These are phyloP conservation scores for Psophia crepitans DNA, from an alignment of 2,113 vertebrate species.

Conservation along the genomic window DNA sequence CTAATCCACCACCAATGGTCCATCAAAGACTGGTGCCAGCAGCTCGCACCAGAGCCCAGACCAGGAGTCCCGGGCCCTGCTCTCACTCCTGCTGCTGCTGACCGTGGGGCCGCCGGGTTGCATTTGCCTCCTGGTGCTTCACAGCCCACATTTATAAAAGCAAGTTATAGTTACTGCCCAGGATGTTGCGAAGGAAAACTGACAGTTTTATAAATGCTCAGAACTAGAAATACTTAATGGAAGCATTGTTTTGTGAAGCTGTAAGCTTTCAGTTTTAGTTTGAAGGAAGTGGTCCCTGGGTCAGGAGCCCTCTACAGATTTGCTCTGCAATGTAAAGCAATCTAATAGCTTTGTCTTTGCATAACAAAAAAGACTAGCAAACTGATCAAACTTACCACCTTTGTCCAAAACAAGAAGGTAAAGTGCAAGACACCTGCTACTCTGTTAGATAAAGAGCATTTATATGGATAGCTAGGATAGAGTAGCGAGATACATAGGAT, in stretches of 20 bases:
- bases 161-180: background rate
- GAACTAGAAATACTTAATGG: background rate
- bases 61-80: background rate
- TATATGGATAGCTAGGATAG: background rate
- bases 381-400: background rate
- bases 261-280: background rate
- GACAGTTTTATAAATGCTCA: background rate
- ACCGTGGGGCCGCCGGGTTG: rapidly evolving
- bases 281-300: background rate
- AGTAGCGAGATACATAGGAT: background rate
- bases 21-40: background rate
- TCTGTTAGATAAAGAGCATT: background rate
- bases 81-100: rapidly evolving
- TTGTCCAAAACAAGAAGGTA: background rate
- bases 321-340: background rate
- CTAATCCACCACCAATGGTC: rapidly evolving
- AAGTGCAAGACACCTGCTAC: background rate
- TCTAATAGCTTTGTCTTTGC: background rate
- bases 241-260: background rate
- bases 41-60: rapidly evolving
- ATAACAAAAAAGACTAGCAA: background rate
- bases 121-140: rapidly evolving
- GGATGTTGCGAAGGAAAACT: background rate
- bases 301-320: background rate
- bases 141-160: rapidly evolving